phyloP scores from a whole-genome alignment of 2,888 invertebrate species.

The Drosophila borealis region DNA sequence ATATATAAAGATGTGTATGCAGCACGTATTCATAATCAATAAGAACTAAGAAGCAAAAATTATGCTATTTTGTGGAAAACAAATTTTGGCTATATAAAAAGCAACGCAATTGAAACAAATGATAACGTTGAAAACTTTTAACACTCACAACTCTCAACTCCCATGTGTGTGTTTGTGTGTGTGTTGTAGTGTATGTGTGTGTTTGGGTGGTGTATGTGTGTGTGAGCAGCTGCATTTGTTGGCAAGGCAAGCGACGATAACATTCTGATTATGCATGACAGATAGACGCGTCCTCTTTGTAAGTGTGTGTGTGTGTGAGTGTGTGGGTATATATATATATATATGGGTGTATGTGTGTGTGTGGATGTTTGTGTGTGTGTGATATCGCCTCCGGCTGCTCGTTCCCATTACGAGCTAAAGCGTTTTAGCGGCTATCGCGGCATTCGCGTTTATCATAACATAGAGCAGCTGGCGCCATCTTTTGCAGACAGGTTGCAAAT shows the following conservation, averaged over 20 bases:
- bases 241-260: slow-evolving; percentile 76
- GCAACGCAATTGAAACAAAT: slow-evolving; percentile 70
- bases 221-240: slow-evolving; percentile 68
- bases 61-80: slow-evolving; percentile 74
- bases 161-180: slow-evolving; percentile 36
- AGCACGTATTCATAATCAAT: slow-evolving; percentile 44
- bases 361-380: slow-evolving; percentile 31
- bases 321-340: not conserved
- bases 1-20: slow-evolving; percentile 7
- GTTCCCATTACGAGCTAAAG: slow-evolving; percentile 15
- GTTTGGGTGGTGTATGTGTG: slow-evolving; percentile 38
- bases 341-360: slow-evolving; percentile 9
- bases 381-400: slow-evolving; percentile 42
- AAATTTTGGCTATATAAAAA: slow-evolving; percentile 76
- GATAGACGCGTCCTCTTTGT: slow-evolving; percentile 39
- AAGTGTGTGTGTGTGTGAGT: slow-evolving; percentile 18
- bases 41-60: slow-evolving; percentile 70
- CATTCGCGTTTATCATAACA: slow-evolving; percentile 54
- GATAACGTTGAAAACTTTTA: slow-evolving; percentile 54
- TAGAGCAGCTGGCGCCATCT: slow-evolving; percentile 32
- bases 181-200: slow-evolving; percentile 27
- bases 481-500: slow-evolving; percentile 20
- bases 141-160: slow-evolving; percentile 50
- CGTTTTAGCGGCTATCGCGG: slow-evolving; percentile 21
- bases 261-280: slow-evolving; percentile 46